These are phyloP conservation scores for Hetaerina titia DNA, from an alignment of 2,888 invertebrate species.

Conservation along the genomic window DNA sequence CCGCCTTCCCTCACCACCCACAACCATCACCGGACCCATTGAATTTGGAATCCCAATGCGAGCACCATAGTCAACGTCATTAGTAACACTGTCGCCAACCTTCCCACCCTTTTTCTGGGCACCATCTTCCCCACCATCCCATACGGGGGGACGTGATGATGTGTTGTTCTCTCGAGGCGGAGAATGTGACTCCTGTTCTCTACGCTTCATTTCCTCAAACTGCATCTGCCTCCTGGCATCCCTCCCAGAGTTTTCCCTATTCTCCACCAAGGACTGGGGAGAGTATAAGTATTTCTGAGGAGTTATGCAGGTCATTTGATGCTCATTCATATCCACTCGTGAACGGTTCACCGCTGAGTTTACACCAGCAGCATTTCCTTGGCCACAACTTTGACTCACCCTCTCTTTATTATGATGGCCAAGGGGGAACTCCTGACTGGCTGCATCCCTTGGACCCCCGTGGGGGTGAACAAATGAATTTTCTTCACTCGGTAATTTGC, in stretches of 20 bases:
- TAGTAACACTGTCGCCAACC: not conserved
- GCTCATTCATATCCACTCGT: not conserved
- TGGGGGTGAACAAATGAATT: not conserved
- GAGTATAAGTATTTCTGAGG: not conserved
- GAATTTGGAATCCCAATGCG: not conserved
- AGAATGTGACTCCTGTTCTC: not conserved
- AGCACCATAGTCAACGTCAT: not conserved
- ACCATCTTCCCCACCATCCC: not conserved
- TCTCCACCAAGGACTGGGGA: not conserved
- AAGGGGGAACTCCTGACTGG: not conserved
- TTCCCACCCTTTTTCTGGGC: not conserved
- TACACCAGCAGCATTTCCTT: not conserved
- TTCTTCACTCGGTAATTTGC: not conserved
- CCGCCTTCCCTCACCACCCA: conserved; percentile 36
- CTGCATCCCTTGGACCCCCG: not conserved
- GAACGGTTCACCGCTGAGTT: not conserved
- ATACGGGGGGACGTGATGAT: not conserved
- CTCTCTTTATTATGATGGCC: not conserved
- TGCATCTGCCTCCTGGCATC: conserved; percentile 5
- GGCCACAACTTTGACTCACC: not conserved
- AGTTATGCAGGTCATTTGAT: not conserved
- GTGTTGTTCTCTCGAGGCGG: not conserved
- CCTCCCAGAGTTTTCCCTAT: not conserved
- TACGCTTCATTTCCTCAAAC: not conserved
- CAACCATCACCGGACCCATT: conserved; percentile 21